phyloP scores from a whole-genome alignment of 1,140 invertebrate genomes.

The Sarcophaga peregrina region DNA sequence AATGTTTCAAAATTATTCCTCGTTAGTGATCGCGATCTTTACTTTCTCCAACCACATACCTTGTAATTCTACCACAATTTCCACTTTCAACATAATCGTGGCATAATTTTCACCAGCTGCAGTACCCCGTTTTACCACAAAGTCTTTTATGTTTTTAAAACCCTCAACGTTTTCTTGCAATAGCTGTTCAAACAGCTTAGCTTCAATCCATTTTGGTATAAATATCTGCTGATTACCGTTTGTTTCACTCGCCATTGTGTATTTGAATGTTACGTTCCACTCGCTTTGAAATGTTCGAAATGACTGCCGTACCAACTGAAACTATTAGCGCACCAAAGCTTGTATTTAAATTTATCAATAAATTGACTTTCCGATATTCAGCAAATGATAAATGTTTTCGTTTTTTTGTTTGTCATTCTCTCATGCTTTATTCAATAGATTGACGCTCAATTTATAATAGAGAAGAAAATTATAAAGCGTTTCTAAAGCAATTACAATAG shows the following conservation, averaged over 20 bases:
- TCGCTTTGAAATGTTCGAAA: background rate
- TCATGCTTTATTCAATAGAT: too few relatives aligned
- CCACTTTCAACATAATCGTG: constrained; percentile 56
- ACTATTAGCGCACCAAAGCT: too few relatives aligned
- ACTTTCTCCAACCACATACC: constrained; percentile 44
- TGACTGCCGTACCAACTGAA: background rate
- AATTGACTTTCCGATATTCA: too few relatives aligned
- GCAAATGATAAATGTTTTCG: too few relatives aligned
- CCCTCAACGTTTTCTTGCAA: constrained; percentile 50
- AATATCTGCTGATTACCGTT: background rate
- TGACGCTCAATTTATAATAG: too few relatives aligned
- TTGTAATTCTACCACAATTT: constrained; percentile 49
- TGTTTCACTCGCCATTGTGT: background rate
- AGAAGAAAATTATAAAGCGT: too few relatives aligned
- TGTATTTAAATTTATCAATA: too few relatives aligned
- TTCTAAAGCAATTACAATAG: too few relatives aligned
- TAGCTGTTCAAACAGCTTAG: constrained; percentile 51
- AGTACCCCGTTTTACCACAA: constrained; percentile 54
- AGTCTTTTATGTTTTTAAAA: constrained; percentile 49
- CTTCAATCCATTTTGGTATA: constrained; percentile 53
- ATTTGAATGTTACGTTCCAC: background rate
- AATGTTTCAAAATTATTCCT: background rate
- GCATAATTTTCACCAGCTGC: constrained; percentile 63
- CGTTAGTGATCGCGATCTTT: background rate
- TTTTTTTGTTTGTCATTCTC: too few relatives aligned